Base-by-base conservation (phyloP, 2,888 invertebrate genomes). In the Diarsia brunnea region DNA sequence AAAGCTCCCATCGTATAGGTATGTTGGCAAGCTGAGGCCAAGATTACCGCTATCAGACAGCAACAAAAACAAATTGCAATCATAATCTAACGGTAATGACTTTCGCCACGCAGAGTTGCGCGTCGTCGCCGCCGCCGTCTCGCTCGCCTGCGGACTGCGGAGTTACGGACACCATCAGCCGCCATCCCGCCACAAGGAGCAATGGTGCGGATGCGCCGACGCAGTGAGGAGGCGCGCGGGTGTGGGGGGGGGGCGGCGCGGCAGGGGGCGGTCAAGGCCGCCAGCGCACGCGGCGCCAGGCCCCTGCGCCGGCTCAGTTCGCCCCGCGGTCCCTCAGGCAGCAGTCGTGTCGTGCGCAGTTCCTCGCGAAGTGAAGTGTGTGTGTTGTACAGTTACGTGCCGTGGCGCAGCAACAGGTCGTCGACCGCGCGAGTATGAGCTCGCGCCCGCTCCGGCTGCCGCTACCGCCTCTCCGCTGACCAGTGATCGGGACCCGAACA, bases 401-500 rank as follows among this genome's bases (percentile, higher is more conserved):
- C 68, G 79, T 86, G 84, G 70, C 81, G 89, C 86, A 84, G 86
- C 84, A 79, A 82, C 90, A 90, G 95, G 95, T 95, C 95, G 94
- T 89, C 94, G 95, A 95, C 95, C 95, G 95, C 93, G 92, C 94
- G 93, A 93, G 91, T 92, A 95, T 95, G 95, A 93, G 91, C 92
- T 91, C 92, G 91, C 93, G 92, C 91, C 90, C 88, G 89, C 89
- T 89, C 73, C 88, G 84, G 87, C 89, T 89, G 88, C 89, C 90
- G 84, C 90, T 86, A 90, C 88, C 86, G 86, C 81, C 89, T 79
- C 84, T 85, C 45, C 45, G 64, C 76, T 65, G 79, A 89, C 84
- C 84, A 64, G 55, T 91, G 87, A 88, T 86, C 84, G 85, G 84
- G 80, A 24, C 76, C 80, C 74, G 73, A 67, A 88, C 75, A n/a